A percentile compares a stretch with the other conserved stretches of the same genome.
These are phyloP conservation scores for Ophioninae sp. DNA, from an alignment of 2,888 invertebrate species.

Conservation along the genomic window DNA sequence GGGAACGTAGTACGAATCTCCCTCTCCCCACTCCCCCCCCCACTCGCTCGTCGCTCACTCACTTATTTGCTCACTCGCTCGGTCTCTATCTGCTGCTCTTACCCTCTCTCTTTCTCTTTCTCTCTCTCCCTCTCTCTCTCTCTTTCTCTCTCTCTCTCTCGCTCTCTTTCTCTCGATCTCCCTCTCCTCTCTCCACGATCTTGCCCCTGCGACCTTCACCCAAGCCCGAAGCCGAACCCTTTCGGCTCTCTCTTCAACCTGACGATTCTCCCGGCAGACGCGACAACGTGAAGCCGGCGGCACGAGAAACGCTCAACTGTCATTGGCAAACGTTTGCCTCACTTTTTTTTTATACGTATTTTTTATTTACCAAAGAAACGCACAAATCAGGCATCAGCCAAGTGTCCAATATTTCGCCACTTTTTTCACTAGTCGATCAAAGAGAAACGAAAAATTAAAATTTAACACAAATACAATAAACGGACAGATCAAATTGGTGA, in stretches of 20 bases:
- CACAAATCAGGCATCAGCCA: constrained; percentile 1
- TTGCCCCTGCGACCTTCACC: constrained; percentile 59
- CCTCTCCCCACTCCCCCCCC: neutral
- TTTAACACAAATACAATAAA: neutral
- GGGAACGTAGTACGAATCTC: constrained; percentile 24
- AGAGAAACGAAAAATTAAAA: neutral
- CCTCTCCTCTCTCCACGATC: constrained; percentile 10
- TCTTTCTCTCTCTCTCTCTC: constrained; percentile 31
- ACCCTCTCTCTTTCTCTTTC: neutral
- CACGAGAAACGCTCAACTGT: constrained; percentile 27
- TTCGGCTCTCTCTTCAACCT: constrained; percentile 45
- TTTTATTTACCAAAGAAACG: constrained; percentile 9
- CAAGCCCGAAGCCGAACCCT: constrained; percentile 60
- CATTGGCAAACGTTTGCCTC: constrained; percentile 5
- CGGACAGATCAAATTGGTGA: neutral
- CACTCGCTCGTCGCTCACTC: neutral
- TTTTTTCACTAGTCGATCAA: neutral
- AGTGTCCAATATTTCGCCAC: neutral
- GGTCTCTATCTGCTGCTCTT: neutral
- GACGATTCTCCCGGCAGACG: constrained; percentile 51
- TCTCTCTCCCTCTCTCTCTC: constrained; percentile 41
- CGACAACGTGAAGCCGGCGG: constrained; percentile 41
- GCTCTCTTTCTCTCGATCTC: constrained; percentile 38
- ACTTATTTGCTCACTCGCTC: neutral
- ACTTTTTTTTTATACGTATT: neutral